A percentile compares a stretch with the other conserved stretches of the same genome.
Evolutionary conservation across 2,888 invertebrate genomes (phyloP).

Genomic region (Rhodophaea formosa): DNA sequence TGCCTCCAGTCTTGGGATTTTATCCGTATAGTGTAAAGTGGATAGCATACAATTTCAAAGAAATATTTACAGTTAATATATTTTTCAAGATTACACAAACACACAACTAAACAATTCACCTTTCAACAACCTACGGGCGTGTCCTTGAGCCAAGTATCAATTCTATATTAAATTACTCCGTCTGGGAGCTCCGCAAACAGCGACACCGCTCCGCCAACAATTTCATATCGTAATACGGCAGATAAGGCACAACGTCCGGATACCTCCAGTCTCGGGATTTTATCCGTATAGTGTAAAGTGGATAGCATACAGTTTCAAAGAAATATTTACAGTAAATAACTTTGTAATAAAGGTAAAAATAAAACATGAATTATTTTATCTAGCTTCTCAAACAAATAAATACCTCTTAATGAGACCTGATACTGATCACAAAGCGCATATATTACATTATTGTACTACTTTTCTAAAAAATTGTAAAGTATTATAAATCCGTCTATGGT

Average conservation of each 20-base stretch:
- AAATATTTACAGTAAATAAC: too few relatives aligned
- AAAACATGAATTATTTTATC: too few relatives aligned
- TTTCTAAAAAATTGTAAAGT: too few relatives aligned
- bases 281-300: neutral
- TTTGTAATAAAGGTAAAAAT: too few relatives aligned
- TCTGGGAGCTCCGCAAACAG: constrained; percentile 17
- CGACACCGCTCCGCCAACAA: constrained; percentile 15
- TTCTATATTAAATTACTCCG: constrained; percentile 7
- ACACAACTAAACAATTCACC: constrained; percentile 2
- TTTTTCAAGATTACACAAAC: neutral
- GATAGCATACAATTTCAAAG: neutral
- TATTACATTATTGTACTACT: too few relatives aligned
- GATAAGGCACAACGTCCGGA: constrained; percentile 18
- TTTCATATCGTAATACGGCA: constrained; percentile 17
- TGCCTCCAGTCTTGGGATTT: constrained; percentile 3
- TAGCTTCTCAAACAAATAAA: too few relatives aligned
- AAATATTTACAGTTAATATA: too few relatives aligned
- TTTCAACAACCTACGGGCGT: neutral
- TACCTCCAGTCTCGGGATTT: constrained; percentile 3
- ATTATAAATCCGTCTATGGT: too few relatives aligned
- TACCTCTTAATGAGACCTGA: too few relatives aligned
- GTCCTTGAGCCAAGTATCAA: constrained; percentile 1
- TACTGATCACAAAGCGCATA: too few relatives aligned
- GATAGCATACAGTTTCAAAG: neutral
- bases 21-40: neutral